Evolutionary conservation across 2,113 vertebrate genomes (phyloP), one percentile per base, ranked within the genome.

Genomic region (Bufo gargarizans): DNA sequence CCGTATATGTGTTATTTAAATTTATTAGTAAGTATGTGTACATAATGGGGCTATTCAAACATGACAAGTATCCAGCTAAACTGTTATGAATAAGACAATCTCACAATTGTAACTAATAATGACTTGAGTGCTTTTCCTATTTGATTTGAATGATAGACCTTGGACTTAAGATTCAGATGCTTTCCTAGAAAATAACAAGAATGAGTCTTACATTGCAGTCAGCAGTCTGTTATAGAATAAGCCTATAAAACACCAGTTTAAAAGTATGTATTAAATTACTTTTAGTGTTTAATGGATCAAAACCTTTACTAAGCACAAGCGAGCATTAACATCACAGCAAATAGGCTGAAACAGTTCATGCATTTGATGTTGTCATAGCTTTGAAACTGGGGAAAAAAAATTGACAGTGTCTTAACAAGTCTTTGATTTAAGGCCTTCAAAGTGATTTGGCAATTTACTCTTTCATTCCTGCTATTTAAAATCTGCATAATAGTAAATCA

Each of bases 401-500:
- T 49, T 59, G 43, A 82, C 49, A 50, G 20, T 84, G 43, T 63
- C 63, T 69, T 71, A 17, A 84, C 49, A 72, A 84, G 82, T 5
- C 65, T 84, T 84, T 84, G 65, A 72, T 84, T 72, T 72, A 72
- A 71, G n/a, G n/a, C 49, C 87, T 72, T 90, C 92, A 94, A 95
- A 94, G 94, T 95, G 94, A 95, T 95, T 94, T 90, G 92, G n/a
- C 92, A 93, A 92, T 93, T 93, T 94, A 93, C 61, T 45, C 12
- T 82, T 65, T 65, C 61, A 59, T 77, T 76, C 77, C 16, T 59
- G 8, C 50, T 85, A 43, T 22, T 55, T 55, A 85, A 74, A 85
- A 53, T 85, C 19, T 76, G 49, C 56, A 78, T 86, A 86, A 50
- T 43, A 78, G 72, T 65, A 63, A 77, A 78, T 77, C 33, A 65